phyloP scores from a whole-genome alignment of 1,140 invertebrate genomes.

The Zaprionus vittiger region DNA sequence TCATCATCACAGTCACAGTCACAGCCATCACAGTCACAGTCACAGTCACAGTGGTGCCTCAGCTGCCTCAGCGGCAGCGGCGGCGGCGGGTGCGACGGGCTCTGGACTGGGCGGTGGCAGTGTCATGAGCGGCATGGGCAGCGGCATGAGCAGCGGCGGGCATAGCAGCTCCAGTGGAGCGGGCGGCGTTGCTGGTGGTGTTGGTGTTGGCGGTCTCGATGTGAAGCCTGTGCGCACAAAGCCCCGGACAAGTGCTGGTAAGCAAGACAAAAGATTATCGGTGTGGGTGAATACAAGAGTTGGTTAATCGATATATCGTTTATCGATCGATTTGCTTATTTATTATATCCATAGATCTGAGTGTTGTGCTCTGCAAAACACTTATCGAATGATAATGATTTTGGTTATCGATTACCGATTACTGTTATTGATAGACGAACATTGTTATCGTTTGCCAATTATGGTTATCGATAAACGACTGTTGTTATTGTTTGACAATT shows the following conservation, averaged over 20 bases:
- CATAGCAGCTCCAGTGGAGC: constrained; percentile 27
- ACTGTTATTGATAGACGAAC: no score
- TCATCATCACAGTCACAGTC: constrained; percentile 68
- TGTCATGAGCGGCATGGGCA: constrained; percentile 41
- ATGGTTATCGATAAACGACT: no score
- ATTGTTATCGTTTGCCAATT: no score
- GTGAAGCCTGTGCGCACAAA: constrained; percentile 83
- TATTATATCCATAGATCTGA: constrained; percentile 33
- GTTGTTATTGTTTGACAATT: no score
- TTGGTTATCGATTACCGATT: no score
- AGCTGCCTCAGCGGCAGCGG: constrained; percentile 26
- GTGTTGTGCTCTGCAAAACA: constrained; percentile 51
- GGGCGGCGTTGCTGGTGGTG: constrained; percentile 38
- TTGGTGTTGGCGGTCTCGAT: constrained; percentile 45
- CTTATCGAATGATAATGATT: constrained; percentile 57
- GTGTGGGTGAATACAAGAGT: constrained; percentile 81
- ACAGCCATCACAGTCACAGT: constrained; percentile 50
- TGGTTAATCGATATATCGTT: constrained; percentile 46
- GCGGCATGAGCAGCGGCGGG: constrained; percentile 50
- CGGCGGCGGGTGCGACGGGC: constrained; percentile 16
- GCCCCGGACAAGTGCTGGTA: constrained; percentile 84
- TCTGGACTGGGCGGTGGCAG: constrained; percentile 38
- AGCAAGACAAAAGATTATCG: constrained; percentile 83
- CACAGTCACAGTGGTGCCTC: constrained; percentile 56
- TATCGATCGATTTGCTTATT: constrained; percentile 57